phyloP scores from a whole-genome alignment of 2,113 vertebrate species.

The Gorsachius goisagi region DNA sequence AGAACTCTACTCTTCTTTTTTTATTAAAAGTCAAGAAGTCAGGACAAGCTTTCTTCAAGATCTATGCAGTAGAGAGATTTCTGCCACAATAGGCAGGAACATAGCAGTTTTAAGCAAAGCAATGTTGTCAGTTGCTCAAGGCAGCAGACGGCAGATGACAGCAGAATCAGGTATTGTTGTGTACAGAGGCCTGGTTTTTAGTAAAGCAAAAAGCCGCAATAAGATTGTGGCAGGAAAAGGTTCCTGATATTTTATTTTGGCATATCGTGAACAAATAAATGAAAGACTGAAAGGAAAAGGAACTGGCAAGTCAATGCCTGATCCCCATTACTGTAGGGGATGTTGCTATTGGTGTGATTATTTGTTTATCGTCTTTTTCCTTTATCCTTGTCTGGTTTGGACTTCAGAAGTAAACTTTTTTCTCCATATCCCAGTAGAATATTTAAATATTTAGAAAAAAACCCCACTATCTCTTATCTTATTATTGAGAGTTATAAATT shows the following conservation, averaged over 20 bases:
- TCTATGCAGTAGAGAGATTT: not conserved
- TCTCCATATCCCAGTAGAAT: not conserved
- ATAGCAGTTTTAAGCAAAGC: slow-evolving; percentile 14
- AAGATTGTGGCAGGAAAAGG: not conserved
- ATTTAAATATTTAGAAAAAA: not conserved
- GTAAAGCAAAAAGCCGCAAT: not conserved
- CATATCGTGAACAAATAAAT: not conserved
- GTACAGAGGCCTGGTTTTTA: not conserved
- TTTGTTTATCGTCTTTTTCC: not conserved
- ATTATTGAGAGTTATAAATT: not conserved
- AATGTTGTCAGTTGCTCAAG: slow-evolving; percentile 19
- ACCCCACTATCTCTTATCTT: accelerated
- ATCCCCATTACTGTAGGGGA: not conserved
- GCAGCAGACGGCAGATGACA: not conserved
- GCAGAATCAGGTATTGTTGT: not conserved
- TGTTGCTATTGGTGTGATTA: not conserved
- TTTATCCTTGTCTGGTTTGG: not conserved
- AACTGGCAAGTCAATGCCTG: not conserved
- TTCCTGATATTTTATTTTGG: not conserved
- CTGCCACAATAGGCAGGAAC: not conserved
- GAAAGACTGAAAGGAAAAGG: not conserved
- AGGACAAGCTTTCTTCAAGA: not conserved
- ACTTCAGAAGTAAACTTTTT: not conserved
- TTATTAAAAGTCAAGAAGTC: not conserved
- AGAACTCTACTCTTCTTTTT: not conserved